A percentile compares a stretch with the other conserved stretches of the same genome.
phyloP scores from a whole-genome alignment of 2,113 vertebrate genomes.

The Crotalus helleri region DNA sequence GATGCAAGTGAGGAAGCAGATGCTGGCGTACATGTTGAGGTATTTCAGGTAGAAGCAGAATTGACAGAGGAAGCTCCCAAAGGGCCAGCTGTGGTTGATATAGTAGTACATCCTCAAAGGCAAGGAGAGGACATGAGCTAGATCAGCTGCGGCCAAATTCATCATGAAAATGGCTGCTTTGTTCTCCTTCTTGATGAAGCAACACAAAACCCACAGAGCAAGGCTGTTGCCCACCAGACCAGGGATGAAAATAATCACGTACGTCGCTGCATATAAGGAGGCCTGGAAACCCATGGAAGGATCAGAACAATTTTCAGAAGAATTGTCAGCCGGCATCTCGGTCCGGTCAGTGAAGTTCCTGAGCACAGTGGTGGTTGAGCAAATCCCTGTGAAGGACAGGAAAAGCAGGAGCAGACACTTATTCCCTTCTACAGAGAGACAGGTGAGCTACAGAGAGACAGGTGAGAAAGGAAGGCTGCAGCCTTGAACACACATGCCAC shows the following conservation, averaged over 20 bases:
- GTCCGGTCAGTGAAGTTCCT: neutral
- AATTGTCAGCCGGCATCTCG: conserved; percentile 48
- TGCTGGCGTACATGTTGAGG: conserved; percentile 90
- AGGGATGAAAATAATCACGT: conserved; percentile 82
- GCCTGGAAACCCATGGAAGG: conserved; percentile 66
- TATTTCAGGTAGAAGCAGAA: conserved; percentile 90
- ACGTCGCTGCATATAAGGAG: conserved; percentile 75
- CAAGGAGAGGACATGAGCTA: conserved; percentile 82
- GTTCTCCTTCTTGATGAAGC: conserved; percentile 78
- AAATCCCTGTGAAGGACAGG: conserved; percentile 45
- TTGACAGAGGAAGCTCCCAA: conserved; percentile 75
- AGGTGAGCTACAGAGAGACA: no score
- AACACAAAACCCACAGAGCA: conserved; percentile 82
- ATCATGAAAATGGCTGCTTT: conserved; percentile 90
- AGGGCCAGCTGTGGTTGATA: conserved; percentile 77
- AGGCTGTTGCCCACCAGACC: conserved; percentile 82
- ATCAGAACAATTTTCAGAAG: conserved; percentile 49
- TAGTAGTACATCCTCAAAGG: conserved; percentile 85
- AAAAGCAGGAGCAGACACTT: neutral
- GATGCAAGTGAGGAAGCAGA: conserved; percentile 85
- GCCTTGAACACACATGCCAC: neutral
- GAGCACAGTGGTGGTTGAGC: neutral
- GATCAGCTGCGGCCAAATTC: conserved; percentile 82
- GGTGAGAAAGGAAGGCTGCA: neutral
- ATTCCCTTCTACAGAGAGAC: neutral